Evolutionary conservation across 2,113 vertebrate species (phyloP), one percentile per base, ranked within the genome.

Genomic region (Gyps fulvus): DNA sequence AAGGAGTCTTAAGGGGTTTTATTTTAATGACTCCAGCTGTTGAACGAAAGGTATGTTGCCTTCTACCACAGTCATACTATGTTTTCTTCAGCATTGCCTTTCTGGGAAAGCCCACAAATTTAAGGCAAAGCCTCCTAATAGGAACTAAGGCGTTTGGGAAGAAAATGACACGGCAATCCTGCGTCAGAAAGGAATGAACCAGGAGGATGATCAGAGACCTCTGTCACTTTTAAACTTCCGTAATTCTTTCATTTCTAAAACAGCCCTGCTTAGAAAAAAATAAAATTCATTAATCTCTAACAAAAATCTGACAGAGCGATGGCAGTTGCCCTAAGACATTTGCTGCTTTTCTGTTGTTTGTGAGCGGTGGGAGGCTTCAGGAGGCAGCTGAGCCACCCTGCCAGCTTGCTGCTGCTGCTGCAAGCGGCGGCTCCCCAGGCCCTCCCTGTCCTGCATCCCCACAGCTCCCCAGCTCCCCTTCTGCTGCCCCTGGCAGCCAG

Each of bases 101-200:
- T 78, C 86, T 34, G 72, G 43, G 69, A 84, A 86, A 94, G 47
- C 31, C 21, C 47, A 87, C 8, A 87, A 65, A 67, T 91, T 71
- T 72, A 79, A 91, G 43, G 81, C 27, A 76, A 79, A 95, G 22
- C 59, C 26, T 93, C 67, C 69, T 78, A 78, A 78, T 34, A 71
- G 87, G 89, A 89, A 36, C 38, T 15, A 49, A 65, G 27, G 63
- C 4, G 0, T 82, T 78, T 78, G 69, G 79, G 38, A 74, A 91
- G 80, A 77, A 81, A 87, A 83, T 54, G 88, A 90, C 70, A 49
- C 71, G 90, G 80, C 83, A 93, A 40, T 65, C 76, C 76, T 65
- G 32, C 18, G 23, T 55, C 4, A 2, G 59, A 90, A 90, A 78
- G 31, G 50, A 78, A 73, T 7, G 40, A 81, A 84, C 23, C 13